These are phyloP conservation scores for Heliothis subflexa DNA, from an alignment of 1,140 invertebrate species.

Conservation along the genomic window DNA sequence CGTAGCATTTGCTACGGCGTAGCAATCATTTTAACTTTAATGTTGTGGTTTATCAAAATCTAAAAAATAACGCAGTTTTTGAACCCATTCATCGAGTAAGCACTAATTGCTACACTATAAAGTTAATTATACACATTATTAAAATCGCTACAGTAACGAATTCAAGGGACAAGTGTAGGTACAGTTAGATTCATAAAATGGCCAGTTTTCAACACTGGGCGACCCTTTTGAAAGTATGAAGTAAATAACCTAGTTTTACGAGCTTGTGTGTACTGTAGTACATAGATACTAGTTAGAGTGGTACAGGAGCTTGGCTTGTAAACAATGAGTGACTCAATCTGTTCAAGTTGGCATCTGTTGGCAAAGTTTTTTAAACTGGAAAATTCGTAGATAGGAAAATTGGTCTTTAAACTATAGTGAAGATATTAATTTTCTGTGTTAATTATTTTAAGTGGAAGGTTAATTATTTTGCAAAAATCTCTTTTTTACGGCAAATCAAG, in stretches of 20 bases:
- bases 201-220: not conserved
- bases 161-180: not conserved
- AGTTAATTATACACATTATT: too few relatives aligned
- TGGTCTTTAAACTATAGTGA: too few relatives aligned
- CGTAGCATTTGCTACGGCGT: not conserved
- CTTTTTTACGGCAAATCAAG: too few relatives aligned
- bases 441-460: too few relatives aligned
- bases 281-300: not conserved
- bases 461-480: too few relatives aligned
- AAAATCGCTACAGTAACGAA: not conserved
- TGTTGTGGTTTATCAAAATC: not conserved
- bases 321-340: not conserved
- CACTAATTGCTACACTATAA: too few relatives aligned
- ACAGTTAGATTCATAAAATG: conserved; percentile 19
- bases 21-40: not conserved
- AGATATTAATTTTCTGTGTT: too few relatives aligned
- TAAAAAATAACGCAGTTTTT: not conserved
- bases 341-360: not conserved
- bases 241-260: conserved; percentile 39
- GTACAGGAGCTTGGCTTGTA: conserved; percentile 13
- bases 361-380: too few relatives aligned
- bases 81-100: too few relatives aligned
- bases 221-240: conserved; percentile 14
- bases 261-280: not conserved
- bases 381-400: too few relatives aligned